phyloP scores from a whole-genome alignment of 2,888 invertebrate species.

The Hirtodrosophila histrioides region DNA sequence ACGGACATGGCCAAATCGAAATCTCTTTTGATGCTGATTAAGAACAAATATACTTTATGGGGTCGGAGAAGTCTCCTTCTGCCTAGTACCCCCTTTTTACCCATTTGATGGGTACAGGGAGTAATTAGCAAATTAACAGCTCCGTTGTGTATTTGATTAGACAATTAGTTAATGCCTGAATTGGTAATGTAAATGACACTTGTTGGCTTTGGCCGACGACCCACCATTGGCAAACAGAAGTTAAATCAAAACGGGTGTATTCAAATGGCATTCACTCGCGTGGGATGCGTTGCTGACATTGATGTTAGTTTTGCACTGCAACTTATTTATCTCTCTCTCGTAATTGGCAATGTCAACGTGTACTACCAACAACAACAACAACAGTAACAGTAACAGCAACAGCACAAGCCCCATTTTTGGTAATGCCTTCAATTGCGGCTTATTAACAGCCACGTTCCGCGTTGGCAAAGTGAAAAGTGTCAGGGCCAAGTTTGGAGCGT shows the following conservation, averaged over 20 bases:
- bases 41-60: too few relatives aligned
- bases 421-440: constrained; percentile 67
- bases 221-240: constrained; percentile 59
- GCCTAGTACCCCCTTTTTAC: too few relatives aligned
- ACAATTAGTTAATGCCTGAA: constrained; percentile 64
- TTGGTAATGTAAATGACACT: constrained; percentile 50
- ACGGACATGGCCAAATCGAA: too few relatives aligned
- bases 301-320: constrained; percentile 51
- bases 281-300: constrained; percentile 68
- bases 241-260: constrained; percentile 27
- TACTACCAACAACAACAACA: constrained; percentile 36
- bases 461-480: constrained; percentile 38
- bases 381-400: constrained; percentile 25
- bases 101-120: too few relatives aligned
- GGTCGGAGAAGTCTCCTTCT: too few relatives aligned
- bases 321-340: constrained; percentile 44
- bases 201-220: constrained; percentile 31
- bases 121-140: constrained; percentile 43
- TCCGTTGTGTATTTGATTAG: constrained; percentile 58
- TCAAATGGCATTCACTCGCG: constrained; percentile 29
- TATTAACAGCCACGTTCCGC: constrained; percentile 48
- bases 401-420: constrained; percentile 38
- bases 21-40: too few relatives aligned
- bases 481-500: constrained; percentile 55
- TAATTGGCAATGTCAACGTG: constrained; percentile 69